Conservation (phyloP, 2,797 vertebrate species). For the Neostethus bicornis region DNA sequence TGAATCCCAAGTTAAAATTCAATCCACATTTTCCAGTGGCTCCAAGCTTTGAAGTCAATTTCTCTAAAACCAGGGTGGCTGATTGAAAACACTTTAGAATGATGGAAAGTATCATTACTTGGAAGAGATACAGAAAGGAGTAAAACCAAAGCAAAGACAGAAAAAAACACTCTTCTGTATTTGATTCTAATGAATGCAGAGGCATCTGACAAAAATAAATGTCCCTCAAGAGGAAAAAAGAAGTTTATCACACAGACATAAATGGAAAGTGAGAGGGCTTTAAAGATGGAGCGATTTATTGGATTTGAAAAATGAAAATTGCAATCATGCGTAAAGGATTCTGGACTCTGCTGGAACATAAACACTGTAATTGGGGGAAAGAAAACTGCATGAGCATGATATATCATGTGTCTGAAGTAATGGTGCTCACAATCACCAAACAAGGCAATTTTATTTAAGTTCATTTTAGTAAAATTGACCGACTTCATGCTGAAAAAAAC, state of each 20-base stretch:
- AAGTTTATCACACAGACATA: slow-evolving; percentile 49
- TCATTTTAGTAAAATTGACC: slow-evolving; percentile 10
- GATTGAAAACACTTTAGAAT: slow-evolving; percentile 65
- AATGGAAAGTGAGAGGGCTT: slow-evolving; percentile 47
- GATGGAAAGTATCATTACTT: slow-evolving; percentile 65
- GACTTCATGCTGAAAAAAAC: slow-evolving; percentile 3
- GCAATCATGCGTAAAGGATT: slow-evolving; percentile 41
- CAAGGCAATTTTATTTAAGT: slow-evolving; percentile 23
- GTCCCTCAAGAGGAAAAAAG: slow-evolving; percentile 53
- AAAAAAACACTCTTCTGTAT: slow-evolving; percentile 38
- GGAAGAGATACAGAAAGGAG: slow-evolving; percentile 44
- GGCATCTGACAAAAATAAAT: slow-evolving; percentile 65
- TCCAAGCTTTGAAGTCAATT: slow-evolving; percentile 59
- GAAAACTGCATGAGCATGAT: slow-evolving; percentile 13
- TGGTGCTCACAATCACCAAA: slow-evolving; percentile 29
- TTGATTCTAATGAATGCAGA: slow-evolving; percentile 67
- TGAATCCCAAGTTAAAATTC: slow-evolving; percentile 55
- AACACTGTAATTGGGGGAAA: slow-evolving; percentile 35
- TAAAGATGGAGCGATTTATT: slow-evolving; percentile 42
- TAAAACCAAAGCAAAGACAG: slow-evolving; percentile 26
- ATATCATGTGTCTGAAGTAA: slow-evolving; percentile 32
- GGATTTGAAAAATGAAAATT: slow-evolving; percentile 57
- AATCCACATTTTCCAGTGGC: slow-evolving; percentile 55
- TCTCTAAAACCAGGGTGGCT: slow-evolving; percentile 57
- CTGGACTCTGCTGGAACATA: slow-evolving; percentile 41